A percentile compares a stretch with the other conserved stretches of the same genome.
Conservation (phyloP, 2,888 invertebrate species). For the Hecatera dysodea region DNA sequence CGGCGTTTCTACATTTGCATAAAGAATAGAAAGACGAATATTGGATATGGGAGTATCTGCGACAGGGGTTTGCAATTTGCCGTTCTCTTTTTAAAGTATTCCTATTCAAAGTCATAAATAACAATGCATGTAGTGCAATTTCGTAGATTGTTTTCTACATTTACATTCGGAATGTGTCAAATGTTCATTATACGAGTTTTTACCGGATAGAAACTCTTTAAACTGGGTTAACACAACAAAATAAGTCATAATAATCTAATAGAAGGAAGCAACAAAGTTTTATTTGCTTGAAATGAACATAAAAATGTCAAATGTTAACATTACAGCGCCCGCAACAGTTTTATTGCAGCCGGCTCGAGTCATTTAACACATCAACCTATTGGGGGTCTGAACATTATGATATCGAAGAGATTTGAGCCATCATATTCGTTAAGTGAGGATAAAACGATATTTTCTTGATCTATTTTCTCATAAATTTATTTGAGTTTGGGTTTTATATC, state of each 20-base stretch:
- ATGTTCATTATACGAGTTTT: constrained; percentile 5
- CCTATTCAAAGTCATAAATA: constrained; percentile 47
- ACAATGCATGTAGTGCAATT: constrained; percentile 53
- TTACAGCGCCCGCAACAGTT: constrained; percentile 77
- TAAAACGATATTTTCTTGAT: constrained; percentile 51
- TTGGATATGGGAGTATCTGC: constrained; percentile 73
- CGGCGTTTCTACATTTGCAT: constrained; percentile 86
- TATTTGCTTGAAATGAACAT: constrained; percentile 75
- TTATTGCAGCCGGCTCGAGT: constrained; percentile 77
- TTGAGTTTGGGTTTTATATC: constrained; percentile 27
- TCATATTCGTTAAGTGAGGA: constrained; percentile 56
- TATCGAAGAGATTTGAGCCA: constrained; percentile 62
- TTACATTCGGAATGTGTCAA: constrained; percentile 6
- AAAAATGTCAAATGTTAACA: constrained; percentile 81
- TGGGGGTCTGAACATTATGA: constrained; percentile 66
- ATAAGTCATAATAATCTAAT: constrained; percentile 64
- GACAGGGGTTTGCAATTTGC: constrained; percentile 62
- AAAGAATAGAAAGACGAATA: constrained; percentile 83
- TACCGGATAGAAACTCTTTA: not conserved
- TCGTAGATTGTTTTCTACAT: constrained; percentile 38
- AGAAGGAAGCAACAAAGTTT: constrained; percentile 65
- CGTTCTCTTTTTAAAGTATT: constrained; percentile 56
- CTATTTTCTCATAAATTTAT: constrained; percentile 57
- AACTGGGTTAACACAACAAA: constrained; percentile 23
- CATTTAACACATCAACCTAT: constrained; percentile 81